Percentiles rank a stretch among this genome's conserved stretches.
Evolutionary conservation across 2,888 invertebrate species (phyloP).

Genomic region (Drosophila colorata): DNA sequence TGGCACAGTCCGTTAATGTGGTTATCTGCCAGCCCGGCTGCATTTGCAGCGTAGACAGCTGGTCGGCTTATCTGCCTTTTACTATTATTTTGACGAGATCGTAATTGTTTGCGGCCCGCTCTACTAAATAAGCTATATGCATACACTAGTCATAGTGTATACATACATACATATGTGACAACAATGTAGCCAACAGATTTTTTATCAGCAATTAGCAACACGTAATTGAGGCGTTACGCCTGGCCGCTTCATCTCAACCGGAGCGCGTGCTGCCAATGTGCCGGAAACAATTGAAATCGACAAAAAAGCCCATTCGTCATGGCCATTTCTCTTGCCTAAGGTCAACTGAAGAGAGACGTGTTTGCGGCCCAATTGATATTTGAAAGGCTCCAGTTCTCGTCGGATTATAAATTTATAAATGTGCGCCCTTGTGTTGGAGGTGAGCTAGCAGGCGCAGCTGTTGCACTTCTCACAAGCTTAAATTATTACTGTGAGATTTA

Average conservation of each 20-base stretch:
- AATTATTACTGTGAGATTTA: conserved; percentile 49
- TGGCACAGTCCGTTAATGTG: conserved; percentile 8
- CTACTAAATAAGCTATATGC: conserved; percentile 14
- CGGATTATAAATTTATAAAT: conserved; percentile 20
- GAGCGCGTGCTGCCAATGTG: conserved; percentile 4
- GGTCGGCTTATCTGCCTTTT: conserved; percentile 30
- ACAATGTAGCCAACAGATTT: conserved; percentile 28
- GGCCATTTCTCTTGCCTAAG: conserved; percentile 9
- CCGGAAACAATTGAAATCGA: conserved; percentile 24
- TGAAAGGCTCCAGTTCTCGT: conserved; percentile 11
- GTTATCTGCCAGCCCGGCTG: conserved; percentile 10
- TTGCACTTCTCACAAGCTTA: conserved; percentile 46
- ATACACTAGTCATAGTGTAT: neutral
- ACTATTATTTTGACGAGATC: conserved; percentile 29
- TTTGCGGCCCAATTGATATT: neutral
- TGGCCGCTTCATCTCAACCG: neutral
- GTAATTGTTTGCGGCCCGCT: neutral
- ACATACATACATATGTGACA: neutral
- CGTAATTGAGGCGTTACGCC: conserved; percentile 17
- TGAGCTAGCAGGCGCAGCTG: conserved; percentile 35
- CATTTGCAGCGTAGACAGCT: conserved; percentile 6
- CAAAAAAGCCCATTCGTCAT: neutral
- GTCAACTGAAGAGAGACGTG: conserved; percentile 13
- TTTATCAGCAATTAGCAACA: conserved; percentile 62
- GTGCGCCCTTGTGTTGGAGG: conserved; percentile 7